Percentiles rank a stretch among this genome's conserved stretches.
Evolutionary conservation across 2,113 vertebrate species (phyloP).

Genomic region (Addax nasomaculatus): DNA sequence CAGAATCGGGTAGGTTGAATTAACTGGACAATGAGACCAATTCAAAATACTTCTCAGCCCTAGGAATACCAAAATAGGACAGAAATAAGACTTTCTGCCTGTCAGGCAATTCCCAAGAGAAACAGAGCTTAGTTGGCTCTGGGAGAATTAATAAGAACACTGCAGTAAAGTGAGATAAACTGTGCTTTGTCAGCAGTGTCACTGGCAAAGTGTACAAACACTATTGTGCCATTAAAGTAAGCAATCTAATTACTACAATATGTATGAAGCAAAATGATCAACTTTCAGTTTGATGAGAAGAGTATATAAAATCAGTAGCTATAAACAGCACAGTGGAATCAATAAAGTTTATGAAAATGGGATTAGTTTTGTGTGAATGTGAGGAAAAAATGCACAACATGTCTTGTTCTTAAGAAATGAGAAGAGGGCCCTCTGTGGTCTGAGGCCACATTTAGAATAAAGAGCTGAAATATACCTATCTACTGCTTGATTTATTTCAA

Average conservation of each 20-base stretch:
- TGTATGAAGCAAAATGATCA: slow-evolving; percentile 74
- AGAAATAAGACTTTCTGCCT: slow-evolving; percentile 36
- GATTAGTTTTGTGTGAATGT: slow-evolving; percentile 62
- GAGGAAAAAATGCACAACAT: slow-evolving; percentile 44
- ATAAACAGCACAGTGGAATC: slow-evolving; percentile 71
- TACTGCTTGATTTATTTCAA: background rate
- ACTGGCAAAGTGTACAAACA: slow-evolving; percentile 54
- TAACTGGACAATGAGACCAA: slow-evolving; percentile 30
- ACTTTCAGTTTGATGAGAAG: slow-evolving; percentile 67
- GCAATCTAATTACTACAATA: slow-evolving; percentile 72
- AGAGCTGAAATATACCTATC: background rate
- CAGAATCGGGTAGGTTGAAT: background rate
- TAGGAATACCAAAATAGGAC: slow-evolving; percentile 12
- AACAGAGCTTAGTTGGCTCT: slow-evolving; percentile 40
- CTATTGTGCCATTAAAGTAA: slow-evolving; percentile 62
- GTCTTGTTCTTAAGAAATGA: slow-evolving; percentile 30
- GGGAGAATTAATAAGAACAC: slow-evolving; percentile 66
- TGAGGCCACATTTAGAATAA: background rate
- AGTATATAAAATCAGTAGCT: slow-evolving; percentile 73
- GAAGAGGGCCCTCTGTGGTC: background rate
- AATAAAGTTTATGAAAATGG: slow-evolving; percentile 78
- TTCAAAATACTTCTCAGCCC: slow-evolving; percentile 28
- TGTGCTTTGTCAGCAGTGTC: slow-evolving; percentile 69
- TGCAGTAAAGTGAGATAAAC: slow-evolving; percentile 59
- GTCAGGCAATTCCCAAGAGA: slow-evolving; percentile 27